phyloP scores from a whole-genome alignment of 2,797 vertebrate genomes.

The Rhinoraja longicauda region DNA sequence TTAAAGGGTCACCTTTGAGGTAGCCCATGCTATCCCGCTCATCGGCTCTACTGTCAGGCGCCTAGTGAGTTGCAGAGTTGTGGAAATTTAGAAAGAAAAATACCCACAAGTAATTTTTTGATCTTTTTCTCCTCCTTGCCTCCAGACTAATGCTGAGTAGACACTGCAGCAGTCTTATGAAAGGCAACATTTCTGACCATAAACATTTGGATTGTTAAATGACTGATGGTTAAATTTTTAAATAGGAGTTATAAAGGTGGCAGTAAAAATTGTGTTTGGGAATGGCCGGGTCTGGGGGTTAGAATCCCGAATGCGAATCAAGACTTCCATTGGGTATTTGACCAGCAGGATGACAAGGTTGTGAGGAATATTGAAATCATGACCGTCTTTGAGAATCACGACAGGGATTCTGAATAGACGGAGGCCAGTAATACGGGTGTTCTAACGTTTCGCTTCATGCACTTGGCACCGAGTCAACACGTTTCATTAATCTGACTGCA shows the following conservation, averaged over 20 bases:
- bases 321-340: neutral
- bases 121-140: neutral
- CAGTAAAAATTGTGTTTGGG: neutral
- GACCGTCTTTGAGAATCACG: neutral
- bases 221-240: neutral
- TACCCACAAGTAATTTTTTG: neutral
- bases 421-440: neutral
- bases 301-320: neutral
- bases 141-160: neutral
- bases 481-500: slow-evolving; percentile 21
- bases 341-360: neutral
- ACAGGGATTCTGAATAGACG: neutral
- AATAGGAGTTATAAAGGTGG: neutral
- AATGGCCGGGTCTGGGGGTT: neutral
- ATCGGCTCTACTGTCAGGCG: neutral
- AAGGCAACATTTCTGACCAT: neutral
- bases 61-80: neutral
- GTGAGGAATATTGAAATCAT: slow-evolving; percentile 8
- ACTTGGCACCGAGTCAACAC: slow-evolving; percentile 34
- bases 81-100: neutral
- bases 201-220: neutral
- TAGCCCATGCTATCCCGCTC: neutral
- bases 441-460: slow-evolving; percentile 13
- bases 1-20: slow-evolving; percentile 1
- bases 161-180: neutral